Conservation (phyloP, 2,888 invertebrate genomes). For the Hyalella azteca region DNA sequence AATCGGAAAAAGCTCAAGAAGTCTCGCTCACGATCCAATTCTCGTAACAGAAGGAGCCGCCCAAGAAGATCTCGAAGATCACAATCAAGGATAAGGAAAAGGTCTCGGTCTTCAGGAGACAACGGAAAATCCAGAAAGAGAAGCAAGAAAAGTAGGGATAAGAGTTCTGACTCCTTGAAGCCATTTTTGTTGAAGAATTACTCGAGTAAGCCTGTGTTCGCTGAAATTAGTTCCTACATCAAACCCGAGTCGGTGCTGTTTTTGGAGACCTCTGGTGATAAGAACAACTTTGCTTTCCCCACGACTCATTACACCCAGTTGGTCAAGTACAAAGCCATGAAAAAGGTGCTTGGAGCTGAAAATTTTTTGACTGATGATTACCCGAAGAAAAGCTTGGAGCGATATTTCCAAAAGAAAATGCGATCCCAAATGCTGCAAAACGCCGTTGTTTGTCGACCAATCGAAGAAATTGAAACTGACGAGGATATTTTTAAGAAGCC, state of each 20-base stretch:
- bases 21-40: neutral
- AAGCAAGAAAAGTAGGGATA: neutral
- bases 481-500: constrained; percentile 6
- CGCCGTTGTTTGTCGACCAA: neutral
- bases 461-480: neutral
- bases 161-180: neutral
- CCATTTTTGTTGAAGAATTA: neutral
- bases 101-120: neutral
- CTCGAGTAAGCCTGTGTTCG: neutral
- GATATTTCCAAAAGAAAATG: constrained; percentile 21
- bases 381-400: neutral
- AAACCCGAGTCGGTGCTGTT: constrained; percentile 3
- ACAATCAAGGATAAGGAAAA: neutral
- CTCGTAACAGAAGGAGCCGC: neutral
- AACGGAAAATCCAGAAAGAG: neutral
- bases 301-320: constrained; percentile 39
- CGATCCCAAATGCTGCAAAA: neutral
- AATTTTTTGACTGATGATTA: no score
- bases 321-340: constrained; percentile 21
- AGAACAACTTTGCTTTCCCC: constrained; percentile 33
- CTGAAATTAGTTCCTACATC: neutral
- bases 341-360: neutral
- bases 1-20: neutral
- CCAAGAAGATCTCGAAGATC: neutral
- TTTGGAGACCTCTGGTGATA: constrained; percentile 18